A percentile compares a stretch with the other conserved stretches of the same genome.
Evolutionary conservation across 2,113 vertebrate genomes (phyloP).

Genomic region (Vicugna pacos): DNA sequence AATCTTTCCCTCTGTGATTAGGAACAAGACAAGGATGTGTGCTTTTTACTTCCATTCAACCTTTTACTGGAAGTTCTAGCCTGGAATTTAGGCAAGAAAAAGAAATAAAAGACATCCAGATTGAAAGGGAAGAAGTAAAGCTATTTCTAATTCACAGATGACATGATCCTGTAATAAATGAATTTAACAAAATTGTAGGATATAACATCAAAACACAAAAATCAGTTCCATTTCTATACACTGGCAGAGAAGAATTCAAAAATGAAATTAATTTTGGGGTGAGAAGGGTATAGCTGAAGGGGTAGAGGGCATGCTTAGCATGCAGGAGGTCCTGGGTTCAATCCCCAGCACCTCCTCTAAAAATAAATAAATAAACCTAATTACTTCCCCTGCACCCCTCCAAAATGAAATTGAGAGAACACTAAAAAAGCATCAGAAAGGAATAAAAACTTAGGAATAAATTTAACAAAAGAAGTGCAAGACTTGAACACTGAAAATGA

Average conservation of each 20-base stretch:
- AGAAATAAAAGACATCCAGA: not conserved
- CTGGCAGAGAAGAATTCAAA: not conserved
- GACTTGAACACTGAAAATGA: not conserved
- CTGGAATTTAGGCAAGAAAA: slow-evolving; percentile 45
- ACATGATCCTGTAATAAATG: slow-evolving; percentile 26
- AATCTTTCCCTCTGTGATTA: not conserved
- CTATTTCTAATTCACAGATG: not conserved
- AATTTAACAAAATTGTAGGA: not conserved
- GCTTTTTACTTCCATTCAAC: not conserved
- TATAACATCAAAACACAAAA: slow-evolving; percentile 15
- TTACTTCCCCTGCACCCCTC: too few relatives aligned
- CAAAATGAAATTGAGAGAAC: slow-evolving; percentile 18
- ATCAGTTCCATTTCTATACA: not conserved
- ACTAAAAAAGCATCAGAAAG: not conserved
- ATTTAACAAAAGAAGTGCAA: not conserved
- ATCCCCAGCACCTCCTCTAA: too few relatives aligned
- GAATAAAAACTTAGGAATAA: not conserved
- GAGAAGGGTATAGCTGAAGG: too few relatives aligned
- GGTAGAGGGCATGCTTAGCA: too few relatives aligned
- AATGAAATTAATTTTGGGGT: not conserved
- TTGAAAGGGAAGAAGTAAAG: slow-evolving; percentile 4
- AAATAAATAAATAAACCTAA: too few relatives aligned
- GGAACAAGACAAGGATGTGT: not conserved
- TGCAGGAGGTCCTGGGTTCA: too few relatives aligned
- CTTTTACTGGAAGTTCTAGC: not conserved